Conservation (phyloP, 2,797 vertebrate genomes). For the Euphonia xanthogaster region DNA sequence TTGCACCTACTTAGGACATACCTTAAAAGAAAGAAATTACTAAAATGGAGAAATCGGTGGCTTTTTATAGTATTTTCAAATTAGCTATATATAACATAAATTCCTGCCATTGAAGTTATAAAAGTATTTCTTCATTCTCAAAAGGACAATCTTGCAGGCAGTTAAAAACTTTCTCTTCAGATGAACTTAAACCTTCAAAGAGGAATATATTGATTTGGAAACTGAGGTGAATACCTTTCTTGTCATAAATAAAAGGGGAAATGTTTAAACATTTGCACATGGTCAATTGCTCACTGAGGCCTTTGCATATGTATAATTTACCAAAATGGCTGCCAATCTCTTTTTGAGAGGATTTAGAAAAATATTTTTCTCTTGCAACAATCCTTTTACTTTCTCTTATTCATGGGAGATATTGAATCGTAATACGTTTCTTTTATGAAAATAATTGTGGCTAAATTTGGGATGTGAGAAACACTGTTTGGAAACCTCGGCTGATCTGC, state of each 20-base stretch:
- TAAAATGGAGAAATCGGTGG: not conserved
- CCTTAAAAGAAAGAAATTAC: not conserved
- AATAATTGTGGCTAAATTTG: not conserved
- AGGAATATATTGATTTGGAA: not conserved
- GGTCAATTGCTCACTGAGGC: not conserved
- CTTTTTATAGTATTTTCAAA: not conserved
- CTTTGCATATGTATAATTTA: not conserved
- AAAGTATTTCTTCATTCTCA: not conserved
- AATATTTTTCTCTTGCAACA: not conserved
- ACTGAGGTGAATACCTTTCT: not conserved
- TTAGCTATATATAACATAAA: not conserved
- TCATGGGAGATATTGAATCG: not conserved
- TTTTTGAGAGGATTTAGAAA: not conserved
- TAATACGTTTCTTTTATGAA: not conserved
- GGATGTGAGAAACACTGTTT: not conserved
- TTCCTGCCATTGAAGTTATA: not conserved
- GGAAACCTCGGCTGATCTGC: not conserved
- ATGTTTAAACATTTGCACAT: not conserved
- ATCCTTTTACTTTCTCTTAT: not conserved
- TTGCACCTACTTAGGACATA: not conserved
- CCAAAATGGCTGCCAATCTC: not conserved
- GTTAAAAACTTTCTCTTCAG: not conserved
- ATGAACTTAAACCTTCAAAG: not conserved
- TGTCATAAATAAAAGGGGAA: not conserved
- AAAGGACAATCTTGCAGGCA: not conserved